Evolutionary conservation across 2,797 vertebrate species (phyloP).

Genomic region (Centroberyx gerrardi): DNA sequence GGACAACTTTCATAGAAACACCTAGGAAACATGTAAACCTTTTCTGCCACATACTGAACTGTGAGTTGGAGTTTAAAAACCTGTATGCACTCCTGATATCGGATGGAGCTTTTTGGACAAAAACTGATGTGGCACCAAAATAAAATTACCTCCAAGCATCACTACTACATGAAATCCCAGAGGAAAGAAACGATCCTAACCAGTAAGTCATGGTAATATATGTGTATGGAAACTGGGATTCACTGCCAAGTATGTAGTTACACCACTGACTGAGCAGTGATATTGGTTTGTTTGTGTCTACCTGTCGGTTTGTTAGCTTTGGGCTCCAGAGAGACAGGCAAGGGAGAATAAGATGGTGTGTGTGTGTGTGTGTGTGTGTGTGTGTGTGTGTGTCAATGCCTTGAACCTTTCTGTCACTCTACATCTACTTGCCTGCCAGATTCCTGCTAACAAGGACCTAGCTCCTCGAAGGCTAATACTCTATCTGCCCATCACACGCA

Average conservation of each 20-base stretch:
- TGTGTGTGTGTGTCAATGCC: conserved; percentile 25
- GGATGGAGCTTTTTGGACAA: too few species aligned
- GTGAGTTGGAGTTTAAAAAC: too few species aligned
- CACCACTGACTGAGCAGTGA: conserved; percentile 9
- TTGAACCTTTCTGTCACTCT: conserved; percentile 69
- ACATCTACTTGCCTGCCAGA: conserved; percentile 71
- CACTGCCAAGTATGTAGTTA: neutral
- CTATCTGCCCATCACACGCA: conserved; percentile 65
- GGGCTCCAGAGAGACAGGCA: conserved; percentile 21
- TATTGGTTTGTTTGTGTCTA: conserved; percentile 10
- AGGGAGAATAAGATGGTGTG: conserved; percentile 6
- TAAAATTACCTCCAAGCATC: too few species aligned
- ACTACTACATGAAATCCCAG: too few species aligned
- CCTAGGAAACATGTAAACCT: too few species aligned
- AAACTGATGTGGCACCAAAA: too few species aligned
- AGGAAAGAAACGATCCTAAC: too few species aligned
- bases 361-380: conserved; percentile 26
- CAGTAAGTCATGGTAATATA: neutral
- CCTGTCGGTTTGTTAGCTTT: conserved; percentile 27
- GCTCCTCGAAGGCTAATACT: conserved; percentile 67
- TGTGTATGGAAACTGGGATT: conserved; percentile 1
- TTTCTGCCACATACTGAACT: too few species aligned
- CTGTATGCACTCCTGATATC: too few species aligned
- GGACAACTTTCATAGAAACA: too few species aligned
- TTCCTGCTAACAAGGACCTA: conserved; percentile 74